phyloP scores from a whole-genome alignment of 2,888 invertebrate species.

The Noctua fimbriata region DNA sequence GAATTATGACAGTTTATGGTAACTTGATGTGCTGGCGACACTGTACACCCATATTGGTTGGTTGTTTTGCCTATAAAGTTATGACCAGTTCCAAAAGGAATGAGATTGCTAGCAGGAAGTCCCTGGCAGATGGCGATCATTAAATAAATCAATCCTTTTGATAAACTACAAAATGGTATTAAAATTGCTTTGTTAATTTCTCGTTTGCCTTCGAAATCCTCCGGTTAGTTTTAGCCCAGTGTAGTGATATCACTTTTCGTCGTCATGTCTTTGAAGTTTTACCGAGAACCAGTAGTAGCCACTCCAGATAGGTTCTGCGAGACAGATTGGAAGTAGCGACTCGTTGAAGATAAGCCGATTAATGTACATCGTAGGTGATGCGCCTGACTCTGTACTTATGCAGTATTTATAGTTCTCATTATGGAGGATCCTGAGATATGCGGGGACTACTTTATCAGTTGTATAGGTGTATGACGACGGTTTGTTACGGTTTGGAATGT shows the following conservation, averaged over 20 bases:
- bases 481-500: neutral
- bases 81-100: too few relatives aligned
- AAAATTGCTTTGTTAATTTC: neutral
- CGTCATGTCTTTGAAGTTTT: neutral
- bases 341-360: constrained; percentile 82
- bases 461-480: neutral
- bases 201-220: neutral
- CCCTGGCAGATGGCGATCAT: neutral
- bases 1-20: too few relatives aligned
- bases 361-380: constrained; percentile 69
- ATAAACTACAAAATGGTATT: neutral
- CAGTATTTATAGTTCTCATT: constrained; percentile 61
- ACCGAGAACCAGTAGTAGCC: constrained; percentile 64
- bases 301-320: constrained; percentile 75
- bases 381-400: constrained; percentile 34
- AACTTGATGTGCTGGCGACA: too few relatives aligned
- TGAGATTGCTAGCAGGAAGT: neutral
- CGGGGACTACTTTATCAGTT: constrained; percentile 18
- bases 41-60: too few relatives aligned
- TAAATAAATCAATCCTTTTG: neutral
- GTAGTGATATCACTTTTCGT: neutral
- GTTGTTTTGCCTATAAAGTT: too few relatives aligned
- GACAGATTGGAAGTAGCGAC: constrained; percentile 79
- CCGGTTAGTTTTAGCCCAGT: neutral
- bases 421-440: constrained; percentile 41